Percentiles rank a stretch among this genome's conserved stretches.
Conservation (phyloP, 2,113 vertebrate species). For the Ictalurus punctatus region DNA sequence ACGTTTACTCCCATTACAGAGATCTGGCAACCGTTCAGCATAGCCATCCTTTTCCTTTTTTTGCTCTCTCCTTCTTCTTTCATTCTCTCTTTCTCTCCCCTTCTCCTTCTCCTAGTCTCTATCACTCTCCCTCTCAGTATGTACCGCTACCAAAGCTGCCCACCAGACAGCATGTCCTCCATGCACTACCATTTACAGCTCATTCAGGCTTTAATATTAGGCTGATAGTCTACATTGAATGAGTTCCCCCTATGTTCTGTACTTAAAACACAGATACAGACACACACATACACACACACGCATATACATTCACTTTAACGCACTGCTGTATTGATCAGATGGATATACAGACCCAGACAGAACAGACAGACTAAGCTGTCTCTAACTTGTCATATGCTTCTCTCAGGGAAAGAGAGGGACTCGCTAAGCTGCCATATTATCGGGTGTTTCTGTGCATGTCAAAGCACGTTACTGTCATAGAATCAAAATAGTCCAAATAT, state of each 20-base stretch:
- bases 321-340: background rate
- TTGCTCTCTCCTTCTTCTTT: conserved; percentile 29
- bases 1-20: conserved; percentile 41
- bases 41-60: conserved; percentile 13
- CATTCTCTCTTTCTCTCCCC: conserved; percentile 21
- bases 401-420: background rate
- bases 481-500: background rate
- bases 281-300: background rate
- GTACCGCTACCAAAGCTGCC: conserved; percentile 14
- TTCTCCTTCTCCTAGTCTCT: background rate
- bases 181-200: conserved; percentile 33
- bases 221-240: background rate
- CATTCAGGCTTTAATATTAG: conserved; percentile 18
- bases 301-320: background rate
- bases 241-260: background rate
- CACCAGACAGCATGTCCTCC: conserved; percentile 25
- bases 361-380: background rate
- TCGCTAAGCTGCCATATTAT: conserved; percentile 15
- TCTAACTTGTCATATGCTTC: conserved; percentile 14
- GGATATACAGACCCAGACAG: background rate
- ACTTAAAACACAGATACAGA: background rate
- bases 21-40: conserved; percentile 45
- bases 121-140: conserved; percentile 16
- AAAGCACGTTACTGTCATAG: background rate
- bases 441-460: background rate